phyloP scores from a whole-genome alignment of 2,113 vertebrate species.

The Heloderma charlesbogerti region DNA sequence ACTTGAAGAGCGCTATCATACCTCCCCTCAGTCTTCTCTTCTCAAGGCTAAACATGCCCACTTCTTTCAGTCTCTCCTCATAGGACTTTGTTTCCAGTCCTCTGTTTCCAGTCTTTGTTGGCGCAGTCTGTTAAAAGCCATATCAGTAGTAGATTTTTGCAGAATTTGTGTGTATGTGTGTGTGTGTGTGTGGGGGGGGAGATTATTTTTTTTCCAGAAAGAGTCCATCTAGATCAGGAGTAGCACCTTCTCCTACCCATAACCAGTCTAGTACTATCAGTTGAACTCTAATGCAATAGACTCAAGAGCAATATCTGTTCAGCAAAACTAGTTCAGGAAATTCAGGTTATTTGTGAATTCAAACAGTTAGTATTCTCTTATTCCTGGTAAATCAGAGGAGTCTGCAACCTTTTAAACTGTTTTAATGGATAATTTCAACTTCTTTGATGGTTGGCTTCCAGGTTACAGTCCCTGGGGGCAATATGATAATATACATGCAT shows the following conservation, averaged over 20 bases:
- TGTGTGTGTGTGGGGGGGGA: background rate
- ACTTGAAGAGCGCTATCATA: too few relatives aligned
- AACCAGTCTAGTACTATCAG: background rate
- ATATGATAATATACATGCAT: background rate
- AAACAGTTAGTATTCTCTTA: background rate
- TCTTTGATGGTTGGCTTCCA: background rate
- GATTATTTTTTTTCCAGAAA: background rate
- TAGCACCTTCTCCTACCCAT: background rate
- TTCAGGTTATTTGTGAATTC: background rate
- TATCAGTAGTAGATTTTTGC: background rate
- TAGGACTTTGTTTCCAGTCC: too few relatives aligned
- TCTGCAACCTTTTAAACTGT: background rate
- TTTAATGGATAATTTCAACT: background rate
- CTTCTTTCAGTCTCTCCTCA: too few relatives aligned
- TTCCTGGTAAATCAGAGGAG: background rate
- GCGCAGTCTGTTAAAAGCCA: background rate
- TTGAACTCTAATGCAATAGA: background rate
- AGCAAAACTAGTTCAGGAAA: background rate
- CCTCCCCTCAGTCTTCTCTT: too few relatives aligned
- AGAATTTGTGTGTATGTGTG: too few relatives aligned
- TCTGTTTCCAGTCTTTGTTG: too few relatives aligned
- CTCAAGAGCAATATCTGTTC: background rate
- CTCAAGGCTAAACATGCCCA: too few relatives aligned
- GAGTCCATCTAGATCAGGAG: background rate
- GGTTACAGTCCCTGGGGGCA: background rate